These are phyloP conservation scores for Ptiloglossa arizonensis DNA, from an alignment of 1,140 invertebrate genomes.

Conservation along the genomic window DNA sequence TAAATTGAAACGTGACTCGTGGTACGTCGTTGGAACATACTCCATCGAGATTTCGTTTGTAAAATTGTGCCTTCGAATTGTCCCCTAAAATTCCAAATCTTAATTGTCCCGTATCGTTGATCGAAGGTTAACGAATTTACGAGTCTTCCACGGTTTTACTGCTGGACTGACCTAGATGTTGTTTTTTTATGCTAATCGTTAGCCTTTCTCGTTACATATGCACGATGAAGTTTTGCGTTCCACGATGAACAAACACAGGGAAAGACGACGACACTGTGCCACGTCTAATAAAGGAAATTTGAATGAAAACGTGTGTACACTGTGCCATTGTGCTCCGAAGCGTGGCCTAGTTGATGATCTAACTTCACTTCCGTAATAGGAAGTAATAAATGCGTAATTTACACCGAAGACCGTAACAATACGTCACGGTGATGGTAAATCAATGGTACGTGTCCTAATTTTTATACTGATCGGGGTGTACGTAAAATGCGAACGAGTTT, in stretches of 20 bases:
- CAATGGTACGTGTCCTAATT: constrained; percentile 9
- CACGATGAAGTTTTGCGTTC: background rate
- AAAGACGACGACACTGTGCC: background rate
- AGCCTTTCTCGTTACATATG: background rate
- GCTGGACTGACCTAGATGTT: background rate
- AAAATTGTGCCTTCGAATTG: too few species aligned
- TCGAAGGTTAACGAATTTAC: background rate
- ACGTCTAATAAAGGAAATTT: background rate
- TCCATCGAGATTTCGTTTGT: too few species aligned
- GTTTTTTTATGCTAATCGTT: background rate
- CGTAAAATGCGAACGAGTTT: too few species aligned
- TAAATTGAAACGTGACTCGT: too few species aligned
- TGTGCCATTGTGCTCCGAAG: background rate
- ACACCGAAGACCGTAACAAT: constrained; percentile 6
- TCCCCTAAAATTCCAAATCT: too few species aligned
- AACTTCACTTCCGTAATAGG: constrained; percentile 9
- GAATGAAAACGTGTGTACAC: background rate
- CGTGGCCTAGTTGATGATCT: background rate
- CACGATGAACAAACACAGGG: background rate
- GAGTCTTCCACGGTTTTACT: background rate
- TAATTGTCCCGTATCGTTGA: background rate
- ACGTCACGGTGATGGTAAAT: constrained; percentile 11
- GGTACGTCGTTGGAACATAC: too few species aligned
- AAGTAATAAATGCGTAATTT: constrained; percentile 8
- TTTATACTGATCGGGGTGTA: background rate